These are phyloP conservation scores for Platyscapa corneri DNA, from an alignment of 1,140 invertebrate genomes.

Conservation along the genomic window DNA sequence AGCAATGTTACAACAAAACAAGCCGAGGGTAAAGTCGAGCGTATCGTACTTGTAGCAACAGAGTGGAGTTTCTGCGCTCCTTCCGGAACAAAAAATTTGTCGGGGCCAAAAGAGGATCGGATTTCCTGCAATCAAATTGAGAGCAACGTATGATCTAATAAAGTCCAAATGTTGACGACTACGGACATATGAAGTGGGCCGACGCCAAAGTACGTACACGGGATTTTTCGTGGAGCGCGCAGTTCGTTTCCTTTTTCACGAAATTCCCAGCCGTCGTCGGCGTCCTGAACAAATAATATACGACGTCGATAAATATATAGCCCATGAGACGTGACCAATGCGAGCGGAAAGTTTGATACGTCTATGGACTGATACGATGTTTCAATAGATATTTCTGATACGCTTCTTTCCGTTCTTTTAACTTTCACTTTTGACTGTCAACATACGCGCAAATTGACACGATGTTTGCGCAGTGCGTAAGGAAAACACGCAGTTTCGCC, in stretches of 20 bases:
- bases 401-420: slow-evolving; percentile 20
- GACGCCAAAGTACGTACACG: neutral
- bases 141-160: slow-evolving; percentile 66
- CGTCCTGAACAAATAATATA: slow-evolving; percentile 54
- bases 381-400: slow-evolving; percentile 26
- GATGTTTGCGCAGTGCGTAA: neutral
- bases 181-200: slow-evolving; percentile 54
- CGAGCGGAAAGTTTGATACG: slow-evolving; percentile 13
- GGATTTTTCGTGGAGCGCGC: neutral
- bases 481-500: neutral
- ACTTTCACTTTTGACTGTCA: slow-evolving; percentile 14
- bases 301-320: slow-evolving; percentile 33
- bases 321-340: slow-evolving; percentile 44
- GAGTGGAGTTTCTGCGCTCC: neutral
- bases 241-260: slow-evolving; percentile 45
- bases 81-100: neutral
- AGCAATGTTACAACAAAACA: neutral
- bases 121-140: slow-evolving; percentile 67
- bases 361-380: neutral
- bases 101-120: slow-evolving; percentile 53
- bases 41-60: neutral
- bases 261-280: slow-evolving; percentile 50
- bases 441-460: neutral
- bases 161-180: slow-evolving; percentile 55
- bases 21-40: neutral